Conservation (phyloP, 2,113 vertebrate species). For the Rhinoderma darwinii region DNA sequence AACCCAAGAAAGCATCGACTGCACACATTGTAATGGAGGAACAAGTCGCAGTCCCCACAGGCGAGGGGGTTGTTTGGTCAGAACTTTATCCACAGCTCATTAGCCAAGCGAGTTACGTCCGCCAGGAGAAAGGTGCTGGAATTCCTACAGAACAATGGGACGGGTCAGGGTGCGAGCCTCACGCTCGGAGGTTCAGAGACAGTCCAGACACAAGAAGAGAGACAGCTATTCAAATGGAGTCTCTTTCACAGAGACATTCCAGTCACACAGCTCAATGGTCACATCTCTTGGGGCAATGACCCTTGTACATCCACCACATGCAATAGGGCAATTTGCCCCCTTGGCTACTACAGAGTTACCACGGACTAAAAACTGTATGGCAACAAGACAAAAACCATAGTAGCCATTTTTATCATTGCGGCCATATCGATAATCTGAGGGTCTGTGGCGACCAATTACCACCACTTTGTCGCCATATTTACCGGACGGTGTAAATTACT, state of each 20-base stretch:
- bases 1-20: neutral
- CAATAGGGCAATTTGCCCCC: neutral
- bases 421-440: no score
- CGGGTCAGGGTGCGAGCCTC: conserved; percentile 36
- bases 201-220: neutral
- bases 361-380: no score
- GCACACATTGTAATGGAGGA: neutral
- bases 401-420: no score
- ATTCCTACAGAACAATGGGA: conserved; percentile 21
- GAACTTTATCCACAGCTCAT: conserved; percentile 24
- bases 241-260: neutral
- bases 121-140: conserved; percentile 39
- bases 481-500: no score
- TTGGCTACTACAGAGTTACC: neutral
- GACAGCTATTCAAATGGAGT: neutral
- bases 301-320: neutral
- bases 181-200: neutral
- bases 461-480: no score
- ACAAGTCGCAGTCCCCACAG: neutral
- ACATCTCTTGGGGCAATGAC: neutral
- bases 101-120: conserved; percentile 21
- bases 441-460: no score
- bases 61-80: neutral
- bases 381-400: no score
- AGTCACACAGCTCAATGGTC: neutral